These are phyloP conservation scores for Homarus americanus DNA, from an alignment of 1,140 invertebrate species.

Conservation along the genomic window DNA sequence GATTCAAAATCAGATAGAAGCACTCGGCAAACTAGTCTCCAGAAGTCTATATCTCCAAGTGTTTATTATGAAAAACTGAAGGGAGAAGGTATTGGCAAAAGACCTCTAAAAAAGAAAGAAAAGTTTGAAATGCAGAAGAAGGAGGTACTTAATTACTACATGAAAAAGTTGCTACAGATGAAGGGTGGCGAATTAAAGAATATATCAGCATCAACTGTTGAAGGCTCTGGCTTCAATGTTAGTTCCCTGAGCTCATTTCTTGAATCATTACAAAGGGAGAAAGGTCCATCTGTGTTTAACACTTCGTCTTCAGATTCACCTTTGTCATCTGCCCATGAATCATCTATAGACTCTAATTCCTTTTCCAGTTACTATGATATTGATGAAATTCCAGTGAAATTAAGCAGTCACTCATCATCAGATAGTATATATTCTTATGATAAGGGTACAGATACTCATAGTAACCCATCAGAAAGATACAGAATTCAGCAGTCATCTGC, in stretches of 20 bases:
- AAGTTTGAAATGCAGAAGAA: conserved; percentile 55
- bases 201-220: conserved; percentile 47
- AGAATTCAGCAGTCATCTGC: neutral
- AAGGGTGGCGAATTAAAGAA: conserved; percentile 22
- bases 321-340: neutral
- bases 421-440: neutral
- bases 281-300: neutral
- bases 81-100: conserved; percentile 48
- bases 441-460: neutral
- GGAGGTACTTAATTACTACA: conserved; percentile 26
- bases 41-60: neutral
- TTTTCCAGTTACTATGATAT: conserved; percentile 30
- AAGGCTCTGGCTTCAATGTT: conserved; percentile 42
- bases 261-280: conserved; percentile 6
- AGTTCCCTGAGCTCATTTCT: conserved; percentile 26
- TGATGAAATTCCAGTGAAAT: conserved; percentile 48
- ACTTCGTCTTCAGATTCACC: neutral
- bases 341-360: neutral
- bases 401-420: neutral
- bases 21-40: neutral
- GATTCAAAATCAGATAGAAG: conserved; percentile 1
- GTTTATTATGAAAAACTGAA: conserved; percentile 40
- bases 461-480: neutral
- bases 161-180: conserved; percentile 28
- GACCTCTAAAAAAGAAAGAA: conserved; percentile 28